These are phyloP conservation scores for Heterodera carotae DNA, from an alignment of 1,140 invertebrate genomes.

Conservation along the genomic window DNA sequence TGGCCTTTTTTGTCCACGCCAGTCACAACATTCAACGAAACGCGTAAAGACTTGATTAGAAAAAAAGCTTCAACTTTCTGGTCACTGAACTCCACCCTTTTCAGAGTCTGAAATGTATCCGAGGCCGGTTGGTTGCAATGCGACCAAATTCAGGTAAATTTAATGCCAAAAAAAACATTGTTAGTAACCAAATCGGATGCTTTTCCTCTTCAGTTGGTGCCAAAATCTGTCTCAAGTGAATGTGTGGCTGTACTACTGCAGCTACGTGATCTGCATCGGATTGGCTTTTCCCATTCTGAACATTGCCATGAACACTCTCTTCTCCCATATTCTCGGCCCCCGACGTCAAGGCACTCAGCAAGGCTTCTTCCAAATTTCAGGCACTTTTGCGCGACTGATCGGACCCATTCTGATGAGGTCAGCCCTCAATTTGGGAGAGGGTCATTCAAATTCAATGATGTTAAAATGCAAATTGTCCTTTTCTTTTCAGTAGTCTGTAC, in stretches of 20 bases:
- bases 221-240: slow-evolving; percentile 35
- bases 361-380: slow-evolving; percentile 53
- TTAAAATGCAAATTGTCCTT: too few species aligned
- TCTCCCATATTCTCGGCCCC: slow-evolving; percentile 55
- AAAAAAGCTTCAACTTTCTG: neutral
- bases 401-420: slow-evolving; percentile 46
- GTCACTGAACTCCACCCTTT: neutral
- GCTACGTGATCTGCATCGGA: slow-evolving; percentile 51
- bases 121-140: slow-evolving; percentile 46
- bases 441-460: too few species aligned
- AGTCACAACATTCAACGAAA: slow-evolving; percentile 21
- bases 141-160: slow-evolving; percentile 32
- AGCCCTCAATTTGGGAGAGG: neutral
- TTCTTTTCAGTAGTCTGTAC: slow-evolving; percentile 24
- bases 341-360: slow-evolving; percentile 54
- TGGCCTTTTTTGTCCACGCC: slow-evolving; percentile 48
- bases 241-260: slow-evolving; percentile 44
- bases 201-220: slow-evolving; percentile 43
- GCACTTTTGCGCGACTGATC: slow-evolving; percentile 40
- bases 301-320: slow-evolving; percentile 48
- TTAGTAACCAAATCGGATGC: neutral
- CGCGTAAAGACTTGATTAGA: slow-evolving; percentile 12
- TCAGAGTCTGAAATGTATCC: slow-evolving; percentile 30
- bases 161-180: neutral
- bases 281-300: slow-evolving; percentile 52